A percentile compares a stretch with the other conserved stretches of the same genome.
Conservation (phyloP, 2,888 invertebrate species). For the Idaea aversata region DNA sequence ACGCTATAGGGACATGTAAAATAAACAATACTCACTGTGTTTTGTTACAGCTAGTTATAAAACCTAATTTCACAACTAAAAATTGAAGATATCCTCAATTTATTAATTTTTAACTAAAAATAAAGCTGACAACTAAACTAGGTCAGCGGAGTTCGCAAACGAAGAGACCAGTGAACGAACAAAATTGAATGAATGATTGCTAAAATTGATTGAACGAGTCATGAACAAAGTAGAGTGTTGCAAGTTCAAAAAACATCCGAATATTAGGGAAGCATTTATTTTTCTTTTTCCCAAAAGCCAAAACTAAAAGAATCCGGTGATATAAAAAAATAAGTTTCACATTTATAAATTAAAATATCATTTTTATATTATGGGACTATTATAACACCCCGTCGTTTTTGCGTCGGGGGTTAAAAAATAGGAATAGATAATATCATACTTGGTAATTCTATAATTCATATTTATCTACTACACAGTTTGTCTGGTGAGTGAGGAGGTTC, state of each 20-base stretch:
- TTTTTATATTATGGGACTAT: too few species aligned
- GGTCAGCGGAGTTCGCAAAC: slow-evolving; percentile 25
- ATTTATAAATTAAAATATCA: too few species aligned
- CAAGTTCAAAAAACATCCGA: slow-evolving; percentile 5
- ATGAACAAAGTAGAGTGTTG: slow-evolving; percentile 12
- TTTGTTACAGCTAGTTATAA: slow-evolving; percentile 25
- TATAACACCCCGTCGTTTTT: too few species aligned
- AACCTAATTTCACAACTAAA: slow-evolving; percentile 16
- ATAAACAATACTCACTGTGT: slow-evolving; percentile 18
- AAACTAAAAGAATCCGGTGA: too few species aligned
- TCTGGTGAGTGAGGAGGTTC: slow-evolving; percentile 28
- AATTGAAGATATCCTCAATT: slow-evolving; percentile 15
- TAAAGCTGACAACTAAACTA: slow-evolving; percentile 24
- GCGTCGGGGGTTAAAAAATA: too few species aligned
- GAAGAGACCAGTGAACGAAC: slow-evolving; percentile 9
- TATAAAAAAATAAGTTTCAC: too few species aligned
- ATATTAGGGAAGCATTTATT: slow-evolving; percentile 6
- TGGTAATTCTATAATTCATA: too few species aligned
- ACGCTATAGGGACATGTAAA: slow-evolving; percentile 6
- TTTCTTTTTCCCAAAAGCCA: too few species aligned
- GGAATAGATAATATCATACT: too few species aligned
- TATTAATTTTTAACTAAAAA: slow-evolving; percentile 38
- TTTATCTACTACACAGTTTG: slow-evolving; percentile 8
- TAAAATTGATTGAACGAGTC: slow-evolving; percentile 14
- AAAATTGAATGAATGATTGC: slow-evolving; percentile 18